These are phyloP conservation scores for Cyphomyrus discorhynchus DNA, from an alignment of 2,113 vertebrate species.

Conservation along the genomic window DNA sequence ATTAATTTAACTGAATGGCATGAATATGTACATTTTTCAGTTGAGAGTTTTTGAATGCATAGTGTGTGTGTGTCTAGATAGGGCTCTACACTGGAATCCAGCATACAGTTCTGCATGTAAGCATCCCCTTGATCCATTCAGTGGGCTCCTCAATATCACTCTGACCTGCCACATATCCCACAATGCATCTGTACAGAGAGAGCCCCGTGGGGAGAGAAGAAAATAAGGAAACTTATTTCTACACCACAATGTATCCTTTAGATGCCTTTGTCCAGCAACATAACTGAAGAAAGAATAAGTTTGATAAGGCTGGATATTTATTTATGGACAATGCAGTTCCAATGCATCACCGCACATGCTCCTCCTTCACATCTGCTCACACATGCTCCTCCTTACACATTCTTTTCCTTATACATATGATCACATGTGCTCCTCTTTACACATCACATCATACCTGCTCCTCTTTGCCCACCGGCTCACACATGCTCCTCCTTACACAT, in stretches of 20 bases:
- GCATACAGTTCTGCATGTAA: not conserved
- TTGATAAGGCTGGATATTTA: not conserved
- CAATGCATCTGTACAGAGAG: not conserved
- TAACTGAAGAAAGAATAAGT: not conserved
- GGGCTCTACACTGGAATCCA: not conserved
- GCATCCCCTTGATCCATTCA: not conserved
- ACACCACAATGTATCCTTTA: not conserved
- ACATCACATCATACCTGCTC: not conserved
- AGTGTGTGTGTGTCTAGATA: not conserved
- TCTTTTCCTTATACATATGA: not conserved
- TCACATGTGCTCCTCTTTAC: not conserved
- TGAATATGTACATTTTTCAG: not conserved
- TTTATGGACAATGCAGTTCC: not conserved
- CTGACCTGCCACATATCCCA: not conserved
- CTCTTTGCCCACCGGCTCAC: not conserved
- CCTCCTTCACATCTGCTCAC: not conserved
- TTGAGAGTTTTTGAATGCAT: not conserved
- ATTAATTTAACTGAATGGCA: not conserved
- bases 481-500: not conserved
- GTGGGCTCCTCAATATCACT: not conserved
- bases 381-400: not conserved
- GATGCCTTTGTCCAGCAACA: not conserved
- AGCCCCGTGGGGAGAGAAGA: not conserved
- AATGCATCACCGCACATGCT: not conserved
- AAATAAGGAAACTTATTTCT: not conserved